phyloP scores from a whole-genome alignment of 2,888 invertebrate species.

The Quadroppia sp. region DNA sequence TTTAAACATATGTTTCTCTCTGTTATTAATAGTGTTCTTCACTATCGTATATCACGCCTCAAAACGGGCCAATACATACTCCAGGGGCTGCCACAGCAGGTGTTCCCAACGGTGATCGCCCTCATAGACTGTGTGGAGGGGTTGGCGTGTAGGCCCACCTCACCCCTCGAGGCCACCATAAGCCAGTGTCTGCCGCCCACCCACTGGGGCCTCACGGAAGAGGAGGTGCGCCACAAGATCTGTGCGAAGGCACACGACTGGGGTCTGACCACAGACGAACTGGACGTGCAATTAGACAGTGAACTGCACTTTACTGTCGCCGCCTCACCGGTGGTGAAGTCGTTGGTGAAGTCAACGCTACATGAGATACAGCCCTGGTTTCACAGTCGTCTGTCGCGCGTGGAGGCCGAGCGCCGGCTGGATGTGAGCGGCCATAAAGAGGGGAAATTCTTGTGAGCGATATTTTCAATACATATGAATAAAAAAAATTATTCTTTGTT shows the following conservation, averaged over 20 bases:
- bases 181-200: slow-evolving; percentile 48
- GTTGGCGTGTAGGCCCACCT: slow-evolving; percentile 47
- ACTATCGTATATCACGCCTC: slow-evolving; percentile 49
- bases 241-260: slow-evolving; percentile 48
- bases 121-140: slow-evolving; percentile 48
- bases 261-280: slow-evolving; percentile 45
- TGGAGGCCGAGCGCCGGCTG: slow-evolving; percentile 53
- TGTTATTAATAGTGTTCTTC: slow-evolving; percentile 46
- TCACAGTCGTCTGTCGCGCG: slow-evolving; percentile 53
- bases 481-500: too few relatives aligned
- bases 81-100: slow-evolving; percentile 48
- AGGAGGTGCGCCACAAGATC: slow-evolving; percentile 47
- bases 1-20: not conserved
- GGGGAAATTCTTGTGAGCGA: slow-evolving; percentile 54
- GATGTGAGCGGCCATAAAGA: slow-evolving; percentile 51
- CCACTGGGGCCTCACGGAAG: slow-evolving; percentile 48
- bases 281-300: slow-evolving; percentile 24
- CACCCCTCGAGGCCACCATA: slow-evolving; percentile 48
- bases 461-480: not conserved
- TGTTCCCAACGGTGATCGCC: slow-evolving; percentile 47
- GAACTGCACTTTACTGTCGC: slow-evolving; percentile 25
- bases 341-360: slow-evolving; percentile 52
- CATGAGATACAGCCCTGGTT: slow-evolving; percentile 56
- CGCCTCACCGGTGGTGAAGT: slow-evolving; percentile 44
- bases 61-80: slow-evolving; percentile 47